Conservation (phyloP, 2,797 vertebrate genomes). For the Craterocephalus amniculus region DNA sequence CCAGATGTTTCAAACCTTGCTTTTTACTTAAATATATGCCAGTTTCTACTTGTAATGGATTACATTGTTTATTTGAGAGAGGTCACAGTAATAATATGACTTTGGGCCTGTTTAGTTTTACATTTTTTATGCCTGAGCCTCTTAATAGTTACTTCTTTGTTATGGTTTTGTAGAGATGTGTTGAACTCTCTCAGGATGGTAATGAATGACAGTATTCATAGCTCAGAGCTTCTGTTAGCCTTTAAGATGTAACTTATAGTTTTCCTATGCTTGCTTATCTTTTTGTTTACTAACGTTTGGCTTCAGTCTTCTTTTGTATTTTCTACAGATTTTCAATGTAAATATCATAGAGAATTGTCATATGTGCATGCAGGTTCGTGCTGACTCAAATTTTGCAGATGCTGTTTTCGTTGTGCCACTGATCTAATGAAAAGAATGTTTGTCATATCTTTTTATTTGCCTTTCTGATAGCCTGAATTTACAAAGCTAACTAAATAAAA, state of each 20-base stretch:
- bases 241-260: conserved; percentile 30
- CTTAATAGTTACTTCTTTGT: conserved; percentile 25
- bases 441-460: conserved; percentile 22
- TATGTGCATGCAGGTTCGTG: conserved; percentile 82
- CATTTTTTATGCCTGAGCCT: conserved; percentile 40
- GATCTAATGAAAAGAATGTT: conserved; percentile 56
- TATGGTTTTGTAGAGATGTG: conserved; percentile 27
- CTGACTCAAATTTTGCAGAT: conserved; percentile 85
- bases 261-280: conserved; percentile 18
- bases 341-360: conserved; percentile 35
- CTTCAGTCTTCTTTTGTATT: conserved; percentile 14
- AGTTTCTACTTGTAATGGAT: conserved; percentile 26
- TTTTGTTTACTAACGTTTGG: conserved; percentile 15
- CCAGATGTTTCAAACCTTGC: conserved; percentile 37
- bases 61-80: conserved; percentile 33
- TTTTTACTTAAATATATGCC: conserved; percentile 43
- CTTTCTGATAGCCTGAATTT: conserved; percentile 34
- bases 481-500: conserved; percentile 55
- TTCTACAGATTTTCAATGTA: conserved; percentile 44
- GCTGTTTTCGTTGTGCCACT: conserved; percentile 71
- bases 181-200: conserved; percentile 26
- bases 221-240: conserved; percentile 6
- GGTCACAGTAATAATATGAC: conserved; percentile 11
- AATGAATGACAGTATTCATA: conserved; percentile 18
- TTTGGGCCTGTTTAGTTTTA: conserved; percentile 16